Evolutionary conservation across 2,113 vertebrate species (phyloP), one percentile per base, ranked within the genome.

Genomic region (Hyperopisus bebe): DNA sequence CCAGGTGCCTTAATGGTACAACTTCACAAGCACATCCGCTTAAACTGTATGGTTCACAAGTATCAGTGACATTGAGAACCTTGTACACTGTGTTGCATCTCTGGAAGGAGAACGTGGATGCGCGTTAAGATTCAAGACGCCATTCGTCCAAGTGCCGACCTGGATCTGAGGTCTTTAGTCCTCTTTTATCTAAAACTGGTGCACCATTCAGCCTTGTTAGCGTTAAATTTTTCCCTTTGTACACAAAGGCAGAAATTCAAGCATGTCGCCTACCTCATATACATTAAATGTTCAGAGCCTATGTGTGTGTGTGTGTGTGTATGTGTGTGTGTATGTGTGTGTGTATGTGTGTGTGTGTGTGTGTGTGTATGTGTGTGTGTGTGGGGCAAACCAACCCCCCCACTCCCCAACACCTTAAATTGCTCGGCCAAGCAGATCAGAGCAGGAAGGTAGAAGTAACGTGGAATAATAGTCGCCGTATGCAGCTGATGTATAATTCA

Each of bases 401-500:
- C 31, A 13, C 31, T 5, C 84, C 27, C 35, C 53, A 74, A 95
- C 95, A 96, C 96, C 96, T 97, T 96, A 97, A 97, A 97, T 97
- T 96, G 96, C 95, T 96, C 96, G 96, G 96, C 96, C 96, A 95
- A 97, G 96, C 94, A 96, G 96, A 97, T 96, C 96, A 96, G 96
- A 97, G 96, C 96, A 97, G 97, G 96, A 98, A 98, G 98, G 98
- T 99, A 98, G 98, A 98, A 98, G 98, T 98, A 99, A 98, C 97
- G 95, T 97, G 97, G 96, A 99, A 99, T 98, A 99, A 99, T 99
- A 98, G 98, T 97, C 97, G 97, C 98, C 98, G 98, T 98, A 99
- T 98, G 98, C 98, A 99, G 98, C 98, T 99, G 98, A 99, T 99
- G 98, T 99, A 99, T 99, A 99, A 99, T 99, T 99, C 98, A 99